Evolutionary conservation across 2,888 invertebrate genomes (phyloP), one percentile per base, ranked within the genome.

Genomic region (Lepidochrysops patricia): DNA sequence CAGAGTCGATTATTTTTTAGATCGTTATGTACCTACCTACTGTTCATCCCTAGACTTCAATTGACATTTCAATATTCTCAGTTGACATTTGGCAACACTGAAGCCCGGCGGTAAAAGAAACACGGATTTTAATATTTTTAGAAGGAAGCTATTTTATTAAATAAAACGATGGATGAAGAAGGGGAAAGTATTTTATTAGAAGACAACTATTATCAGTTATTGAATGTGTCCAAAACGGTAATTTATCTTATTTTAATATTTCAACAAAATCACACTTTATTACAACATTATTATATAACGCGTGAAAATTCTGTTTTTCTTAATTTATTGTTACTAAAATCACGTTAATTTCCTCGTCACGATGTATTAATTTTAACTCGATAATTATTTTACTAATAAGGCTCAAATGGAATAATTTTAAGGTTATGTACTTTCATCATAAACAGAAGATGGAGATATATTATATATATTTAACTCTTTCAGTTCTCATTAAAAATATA

Each of bases 181-280:
- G 91, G 91, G 54, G 94, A 94, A 68, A 93, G 91, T 72, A 90
- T 90, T 78, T 78, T 91, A 63, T 80, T 92, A 62, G 95, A 95
- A 83, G 96, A 96, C 73, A 96, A 97, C 85, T 97, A 94, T 83
- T 97, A 97, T 80, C 93, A 96, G 63, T 94, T 96, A 80, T 89
- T 97, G 59, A 97, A 97, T 89, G 91, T 97, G 64, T 91, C 96
- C 6, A 94, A 92, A 90, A 92, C 95, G 89, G 97, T 96, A 91
- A 92, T 91, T 82, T 80, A 68, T 37, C 64, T 57, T 62, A 49
- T 65, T 67, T 63, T 64, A 62, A 61, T 61, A 58, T 64, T 65
- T 63, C 69, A 69, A 67, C 70, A 74, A 72, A 76, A 69, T 75
- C 60, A 34, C 48, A 35, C 70, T 68, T 65, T 75, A 67, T 69